Evolutionary conservation across 1,140 invertebrate genomes (phyloP).

Genomic region (Plutomurus gul): DNA sequence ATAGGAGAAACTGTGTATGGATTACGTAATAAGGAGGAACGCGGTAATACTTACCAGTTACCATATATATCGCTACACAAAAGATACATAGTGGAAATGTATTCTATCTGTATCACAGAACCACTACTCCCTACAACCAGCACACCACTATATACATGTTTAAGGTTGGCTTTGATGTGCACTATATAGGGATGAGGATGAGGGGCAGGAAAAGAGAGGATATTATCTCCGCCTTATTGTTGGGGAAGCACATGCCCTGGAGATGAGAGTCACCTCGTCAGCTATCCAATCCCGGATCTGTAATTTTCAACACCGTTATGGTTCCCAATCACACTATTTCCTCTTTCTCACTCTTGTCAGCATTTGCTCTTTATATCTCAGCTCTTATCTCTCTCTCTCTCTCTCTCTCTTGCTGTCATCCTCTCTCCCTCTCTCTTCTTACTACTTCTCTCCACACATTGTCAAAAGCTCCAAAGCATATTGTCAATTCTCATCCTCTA

Average conservation of each 20-base stretch:
- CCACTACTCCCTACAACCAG: too few species aligned
- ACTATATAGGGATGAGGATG: neutral
- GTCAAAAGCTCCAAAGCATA: too few species aligned
- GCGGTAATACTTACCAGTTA: too few species aligned
- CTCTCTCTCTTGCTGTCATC: neutral
- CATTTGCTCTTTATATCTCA: neutral
- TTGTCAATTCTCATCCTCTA: too few species aligned
- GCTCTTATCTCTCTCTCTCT: neutral
- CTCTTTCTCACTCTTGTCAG: slow-evolving; percentile 13
- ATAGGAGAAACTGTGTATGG: neutral
- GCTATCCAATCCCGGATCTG: slow-evolving; percentile 44
- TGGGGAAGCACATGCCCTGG: slow-evolving; percentile 41
- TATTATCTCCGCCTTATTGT: slow-evolving; percentile 47
- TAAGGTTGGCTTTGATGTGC: neutral
- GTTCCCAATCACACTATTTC: slow-evolving; percentile 40
- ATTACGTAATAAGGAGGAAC: neutral
- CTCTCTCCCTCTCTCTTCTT: neutral
- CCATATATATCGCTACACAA: too few species aligned
- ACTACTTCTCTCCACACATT: neutral
- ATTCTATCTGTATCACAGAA: too few species aligned
- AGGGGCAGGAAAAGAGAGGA: slow-evolving; percentile 35
- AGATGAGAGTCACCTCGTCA: slow-evolving; percentile 33
- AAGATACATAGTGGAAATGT: too few species aligned
- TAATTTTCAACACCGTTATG: slow-evolving; percentile 40
- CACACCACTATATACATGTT: too few species aligned